Conservation (phyloP, 2,113 vertebrate genomes). For the Rhagologus leucostigma region DNA sequence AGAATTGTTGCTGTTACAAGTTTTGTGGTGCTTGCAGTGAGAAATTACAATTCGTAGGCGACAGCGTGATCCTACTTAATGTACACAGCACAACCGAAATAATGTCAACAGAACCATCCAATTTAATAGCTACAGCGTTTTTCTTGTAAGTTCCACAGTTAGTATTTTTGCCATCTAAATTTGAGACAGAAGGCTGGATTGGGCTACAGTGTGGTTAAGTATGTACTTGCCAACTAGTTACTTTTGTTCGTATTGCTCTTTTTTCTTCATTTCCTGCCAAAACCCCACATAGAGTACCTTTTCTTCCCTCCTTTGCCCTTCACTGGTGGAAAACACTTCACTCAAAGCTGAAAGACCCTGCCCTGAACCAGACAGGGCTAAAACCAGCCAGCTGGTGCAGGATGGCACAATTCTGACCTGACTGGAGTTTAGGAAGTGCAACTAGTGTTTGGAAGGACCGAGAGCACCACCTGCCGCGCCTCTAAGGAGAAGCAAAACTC, state of each 20-base stretch:
- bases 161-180: background rate
- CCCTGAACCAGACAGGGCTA: background rate
- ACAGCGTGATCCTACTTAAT: background rate
- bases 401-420: background rate
- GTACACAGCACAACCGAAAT: background rate
- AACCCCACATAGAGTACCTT: background rate
- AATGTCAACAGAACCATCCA: background rate
- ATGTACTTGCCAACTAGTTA: background rate
- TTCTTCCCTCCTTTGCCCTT: background rate
- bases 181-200: background rate
- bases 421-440: background rate
- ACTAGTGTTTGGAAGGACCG: background rate
- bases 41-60: background rate
- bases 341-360: background rate
- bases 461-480: constrained; percentile 28
- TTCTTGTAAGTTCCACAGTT: background rate
- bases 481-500: background rate
- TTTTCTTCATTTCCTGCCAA: background rate
- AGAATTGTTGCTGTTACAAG: background rate
- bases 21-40: background rate
- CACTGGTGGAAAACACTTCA: background rate
- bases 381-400: background rate
- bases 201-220: background rate
- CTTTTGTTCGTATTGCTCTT: background rate
- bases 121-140: background rate